A percentile compares a stretch with the other conserved stretches of the same genome.
phyloP scores from a whole-genome alignment of 2,113 vertebrate genomes.

The Choloepus hoffmanni region DNA sequence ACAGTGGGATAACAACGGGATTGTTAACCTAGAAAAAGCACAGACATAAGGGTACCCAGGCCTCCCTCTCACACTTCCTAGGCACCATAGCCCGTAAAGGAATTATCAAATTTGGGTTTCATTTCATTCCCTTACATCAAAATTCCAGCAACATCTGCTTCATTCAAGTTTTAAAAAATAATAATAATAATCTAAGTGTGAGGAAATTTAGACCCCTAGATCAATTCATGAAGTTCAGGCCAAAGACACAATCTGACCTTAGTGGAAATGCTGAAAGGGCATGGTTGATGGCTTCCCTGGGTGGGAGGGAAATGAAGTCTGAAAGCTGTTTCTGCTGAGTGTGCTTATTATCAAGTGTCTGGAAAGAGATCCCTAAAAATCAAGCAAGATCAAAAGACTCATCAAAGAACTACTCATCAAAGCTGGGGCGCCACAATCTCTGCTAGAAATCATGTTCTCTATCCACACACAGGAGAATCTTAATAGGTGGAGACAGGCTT shows the following conservation, averaged over 20 bases:
- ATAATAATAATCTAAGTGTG: neutral
- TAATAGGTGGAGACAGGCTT: neutral
- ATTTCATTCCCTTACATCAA: constrained; percentile 57
- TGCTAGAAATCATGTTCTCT: constrained; percentile 33
- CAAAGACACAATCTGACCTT: constrained; percentile 54
- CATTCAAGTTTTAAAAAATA: constrained; percentile 5
- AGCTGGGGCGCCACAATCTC: constrained; percentile 16
- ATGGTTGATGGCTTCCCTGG: constrained; percentile 53
- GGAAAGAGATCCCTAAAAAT: constrained; percentile 61
- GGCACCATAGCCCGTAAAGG: neutral
- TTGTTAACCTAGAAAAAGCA: constrained; percentile 20
- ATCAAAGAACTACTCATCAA: constrained; percentile 61
- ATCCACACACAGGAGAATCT: neutral
- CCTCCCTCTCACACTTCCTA: neutral
- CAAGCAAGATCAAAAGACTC: constrained; percentile 64
- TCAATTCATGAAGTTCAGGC: constrained; percentile 32
- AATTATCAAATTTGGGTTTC: constrained; percentile 52
- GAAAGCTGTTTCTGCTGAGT: constrained; percentile 70
- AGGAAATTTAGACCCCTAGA: constrained; percentile 41
- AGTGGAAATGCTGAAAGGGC: constrained; percentile 54
- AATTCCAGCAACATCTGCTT: constrained; percentile 39
- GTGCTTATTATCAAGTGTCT: constrained; percentile 55
- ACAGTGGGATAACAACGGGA: neutral
- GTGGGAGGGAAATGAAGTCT: constrained; percentile 52
- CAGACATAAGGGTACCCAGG: neutral